Evolutionary conservation across 2,888 invertebrate genomes (phyloP).

Genomic region (Patella pellucida): DNA sequence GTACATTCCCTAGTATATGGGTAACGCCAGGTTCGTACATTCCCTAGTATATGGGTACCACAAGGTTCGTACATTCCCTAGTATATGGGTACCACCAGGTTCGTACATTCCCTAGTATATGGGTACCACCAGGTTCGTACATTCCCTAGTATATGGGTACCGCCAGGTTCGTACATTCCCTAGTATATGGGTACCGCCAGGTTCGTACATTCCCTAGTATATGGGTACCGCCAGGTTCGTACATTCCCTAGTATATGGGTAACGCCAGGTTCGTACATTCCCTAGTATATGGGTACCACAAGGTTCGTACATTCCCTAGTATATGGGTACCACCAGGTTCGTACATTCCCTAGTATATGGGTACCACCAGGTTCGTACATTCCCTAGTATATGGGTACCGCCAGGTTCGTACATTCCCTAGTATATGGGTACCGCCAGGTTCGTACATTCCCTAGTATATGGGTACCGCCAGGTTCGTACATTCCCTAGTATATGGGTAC

Average conservation of each 20-base stretch:
- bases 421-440: conserved; percentile 73
- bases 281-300: conserved; percentile 73
- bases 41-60: conserved; percentile 73
- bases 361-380: conserved; percentile 72
- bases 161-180: conserved; percentile 72
- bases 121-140: conserved; percentile 73
- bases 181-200: conserved; percentile 73
- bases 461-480: conserved; percentile 73
- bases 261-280: conserved; percentile 71
- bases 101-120: conserved; percentile 71
- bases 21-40: conserved; percentile 72
- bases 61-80: conserved; percentile 72
- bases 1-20: conserved; percentile 73
- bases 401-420: conserved; percentile 72
- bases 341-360: conserved; percentile 73
- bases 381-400: conserved; percentile 73
- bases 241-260: conserved; percentile 73
- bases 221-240: conserved; percentile 73
- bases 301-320: conserved; percentile 71
- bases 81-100: conserved; percentile 73
- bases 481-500: conserved; percentile 73
- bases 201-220: conserved; percentile 72
- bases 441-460: conserved; percentile 71
- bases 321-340: conserved; percentile 73
- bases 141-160: conserved; percentile 73